Conservation (phyloP, 2,888 invertebrate genomes). For the Schrankia costaestrigalis region DNA sequence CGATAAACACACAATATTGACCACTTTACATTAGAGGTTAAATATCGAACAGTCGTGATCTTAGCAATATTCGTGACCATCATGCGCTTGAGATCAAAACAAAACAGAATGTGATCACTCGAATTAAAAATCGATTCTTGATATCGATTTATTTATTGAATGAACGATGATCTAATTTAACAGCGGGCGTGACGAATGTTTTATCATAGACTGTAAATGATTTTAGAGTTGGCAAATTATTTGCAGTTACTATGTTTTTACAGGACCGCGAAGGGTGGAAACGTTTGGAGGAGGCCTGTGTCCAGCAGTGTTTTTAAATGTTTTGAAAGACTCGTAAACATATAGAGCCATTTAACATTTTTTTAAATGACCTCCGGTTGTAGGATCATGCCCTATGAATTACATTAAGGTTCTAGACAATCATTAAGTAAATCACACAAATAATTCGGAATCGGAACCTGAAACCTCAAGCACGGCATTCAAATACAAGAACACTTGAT, state of each 20-base stretch:
- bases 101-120: slow-evolving; percentile 47
- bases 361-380: too few relatives aligned
- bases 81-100: slow-evolving; percentile 40
- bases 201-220: slow-evolving; percentile 4
- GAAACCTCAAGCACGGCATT: too few relatives aligned
- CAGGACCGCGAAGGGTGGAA: too few relatives aligned
- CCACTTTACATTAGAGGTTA: slow-evolving; percentile 29
- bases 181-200: slow-evolving; percentile 41
- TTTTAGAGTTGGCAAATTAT: slow-evolving; percentile 11
- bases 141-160: slow-evolving; percentile 52
- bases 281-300: too few relatives aligned
- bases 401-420: too few relatives aligned
- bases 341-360: too few relatives aligned
- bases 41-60: slow-evolving; percentile 34
- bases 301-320: too few relatives aligned
- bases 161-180: slow-evolving; percentile 65
- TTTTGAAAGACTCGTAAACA: too few relatives aligned
- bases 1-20: slow-evolving; percentile 21
- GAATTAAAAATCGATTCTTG: slow-evolving; percentile 52
- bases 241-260: background rate
- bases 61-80: slow-evolving; percentile 44
- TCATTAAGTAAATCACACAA: too few relatives aligned
- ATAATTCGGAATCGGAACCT: too few relatives aligned
- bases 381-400: too few relatives aligned
- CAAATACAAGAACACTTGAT: too few relatives aligned